These are phyloP conservation scores for Martes martes DNA, from an alignment of 2,113 vertebrate species.

Conservation along the genomic window DNA sequence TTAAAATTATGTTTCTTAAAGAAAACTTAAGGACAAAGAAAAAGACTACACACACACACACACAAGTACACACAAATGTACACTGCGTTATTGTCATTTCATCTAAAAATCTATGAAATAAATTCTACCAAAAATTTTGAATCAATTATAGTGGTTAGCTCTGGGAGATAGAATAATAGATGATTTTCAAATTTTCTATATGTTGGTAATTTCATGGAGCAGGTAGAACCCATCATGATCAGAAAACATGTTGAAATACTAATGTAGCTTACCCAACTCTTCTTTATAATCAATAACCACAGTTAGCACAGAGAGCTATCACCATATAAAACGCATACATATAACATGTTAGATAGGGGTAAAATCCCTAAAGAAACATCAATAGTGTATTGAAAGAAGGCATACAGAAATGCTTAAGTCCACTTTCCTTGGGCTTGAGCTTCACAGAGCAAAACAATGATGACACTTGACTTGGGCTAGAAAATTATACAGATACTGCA, in stretches of 20 bases:
- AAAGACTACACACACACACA: neutral
- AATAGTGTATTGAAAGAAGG: neutral
- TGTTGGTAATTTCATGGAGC: neutral
- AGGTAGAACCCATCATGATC: neutral
- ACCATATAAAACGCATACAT: neutral
- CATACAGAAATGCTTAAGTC: neutral
- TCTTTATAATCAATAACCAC: conserved; percentile 14
- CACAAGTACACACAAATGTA: neutral
- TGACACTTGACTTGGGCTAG: neutral
- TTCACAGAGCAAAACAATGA: neutral
- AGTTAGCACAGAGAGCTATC: neutral
- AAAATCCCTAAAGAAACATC: neutral
- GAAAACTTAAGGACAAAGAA: conserved; percentile 28
- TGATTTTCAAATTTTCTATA: neutral
- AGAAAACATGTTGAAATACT: conserved; percentile 10
- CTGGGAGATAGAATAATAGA: neutral
- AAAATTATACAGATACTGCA: neutral
- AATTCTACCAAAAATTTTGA: neutral
- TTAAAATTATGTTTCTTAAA: conserved; percentile 40
- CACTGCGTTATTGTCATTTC: neutral
- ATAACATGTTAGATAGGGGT: neutral
- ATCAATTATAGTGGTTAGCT: neutral
- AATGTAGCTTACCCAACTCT: neutral
- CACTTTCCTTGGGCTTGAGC: neutral
- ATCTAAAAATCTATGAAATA: neutral